phyloP scores from a whole-genome alignment of 2,888 invertebrate genomes.

The Phalera bucephala region DNA sequence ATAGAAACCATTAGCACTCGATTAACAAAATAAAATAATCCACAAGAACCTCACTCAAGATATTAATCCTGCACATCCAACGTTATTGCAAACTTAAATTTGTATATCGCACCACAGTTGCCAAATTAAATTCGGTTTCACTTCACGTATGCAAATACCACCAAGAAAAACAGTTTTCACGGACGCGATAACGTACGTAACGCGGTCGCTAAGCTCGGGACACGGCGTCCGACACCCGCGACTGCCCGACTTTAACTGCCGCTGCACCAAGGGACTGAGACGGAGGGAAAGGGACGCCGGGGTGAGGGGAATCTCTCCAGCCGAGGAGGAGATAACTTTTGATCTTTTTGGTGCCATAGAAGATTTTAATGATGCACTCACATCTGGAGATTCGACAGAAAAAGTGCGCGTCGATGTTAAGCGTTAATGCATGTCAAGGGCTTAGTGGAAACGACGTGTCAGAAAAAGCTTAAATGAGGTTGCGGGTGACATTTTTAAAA shows the following conservation, averaged over 20 bases:
- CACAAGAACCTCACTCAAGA: constrained; percentile 47
- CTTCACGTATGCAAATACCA: constrained; percentile 72
- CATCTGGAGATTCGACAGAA: constrained; percentile 76
- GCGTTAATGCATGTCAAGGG: constrained; percentile 82
- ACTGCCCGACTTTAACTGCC: constrained; percentile 66
- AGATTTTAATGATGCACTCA: constrained; percentile 80
- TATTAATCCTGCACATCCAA: constrained; percentile 47
- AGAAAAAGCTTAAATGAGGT: constrained; percentile 66
- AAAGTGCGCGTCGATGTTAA: constrained; percentile 67
- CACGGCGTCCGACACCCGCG: constrained; percentile 47
- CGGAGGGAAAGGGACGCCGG: constrained; percentile 56
- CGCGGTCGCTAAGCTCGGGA: constrained; percentile 44
- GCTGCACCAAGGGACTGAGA: constrained; percentile 49
- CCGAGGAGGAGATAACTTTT: constrained; percentile 78
- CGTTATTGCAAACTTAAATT: constrained; percentile 32
- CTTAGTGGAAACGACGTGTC: constrained; percentile 71
- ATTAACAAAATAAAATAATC: constrained; percentile 54
- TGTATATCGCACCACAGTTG: constrained; percentile 58
- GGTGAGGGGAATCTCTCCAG: constrained; percentile 62
- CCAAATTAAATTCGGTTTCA: constrained; percentile 67
- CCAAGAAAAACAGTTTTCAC: constrained; percentile 69
- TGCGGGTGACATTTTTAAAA: constrained; percentile 79
- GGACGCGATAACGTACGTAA: constrained; percentile 38
- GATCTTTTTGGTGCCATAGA: constrained; percentile 79
- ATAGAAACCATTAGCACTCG: constrained; percentile 27